A percentile compares a stretch with the other conserved stretches of the same genome.
Conservation (phyloP, 37 sponge, comb jelly and placozoan species). For the Dysidea cf. avara region DNA sequence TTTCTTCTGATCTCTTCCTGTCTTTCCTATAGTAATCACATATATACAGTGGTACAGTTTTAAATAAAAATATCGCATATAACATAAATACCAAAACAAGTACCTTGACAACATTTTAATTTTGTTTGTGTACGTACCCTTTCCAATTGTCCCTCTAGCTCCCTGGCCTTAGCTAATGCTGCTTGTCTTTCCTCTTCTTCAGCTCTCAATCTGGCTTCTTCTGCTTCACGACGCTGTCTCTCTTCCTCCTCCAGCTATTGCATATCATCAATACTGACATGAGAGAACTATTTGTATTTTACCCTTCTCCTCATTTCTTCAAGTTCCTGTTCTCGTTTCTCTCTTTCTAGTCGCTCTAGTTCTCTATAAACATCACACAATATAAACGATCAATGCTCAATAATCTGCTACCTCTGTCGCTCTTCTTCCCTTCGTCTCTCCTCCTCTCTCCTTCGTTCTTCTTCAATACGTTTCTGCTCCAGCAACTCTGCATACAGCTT, state of each 20-base stretch:
- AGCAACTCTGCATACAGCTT: constrained; percentile 64
- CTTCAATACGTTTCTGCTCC: constrained; percentile 83
- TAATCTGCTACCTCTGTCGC: constrained; percentile 21
- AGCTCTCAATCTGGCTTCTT: constrained; percentile 44
- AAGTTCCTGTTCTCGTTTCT: constrained; percentile 79
- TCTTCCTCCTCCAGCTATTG: constrained; percentile 75
- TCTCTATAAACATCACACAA: constrained; percentile 48
- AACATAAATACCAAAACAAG: neutral
- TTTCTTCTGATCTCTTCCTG: too few species aligned
- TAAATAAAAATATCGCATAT: constrained; percentile 2
- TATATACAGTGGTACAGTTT: neutral
- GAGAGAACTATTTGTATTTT: neutral
- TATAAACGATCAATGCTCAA: neutral
- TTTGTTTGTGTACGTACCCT: neutral
- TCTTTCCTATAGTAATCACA: constrained; percentile 1
- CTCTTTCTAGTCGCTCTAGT: constrained; percentile 81
- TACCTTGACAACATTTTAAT: too few species aligned
- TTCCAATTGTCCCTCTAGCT: constrained; percentile 24
- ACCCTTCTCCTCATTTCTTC: constrained; percentile 82
- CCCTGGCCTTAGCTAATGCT: constrained; percentile 40
- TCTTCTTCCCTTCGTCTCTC: constrained; percentile 70
- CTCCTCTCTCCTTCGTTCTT: constrained; percentile 83
- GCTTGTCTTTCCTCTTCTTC: constrained; percentile 64
- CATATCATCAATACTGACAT: neutral
- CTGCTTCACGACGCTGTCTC: constrained; percentile 36